Conservation (phyloP, 1,140 invertebrate genomes). For the Sitodiplosis mosellana region DNA sequence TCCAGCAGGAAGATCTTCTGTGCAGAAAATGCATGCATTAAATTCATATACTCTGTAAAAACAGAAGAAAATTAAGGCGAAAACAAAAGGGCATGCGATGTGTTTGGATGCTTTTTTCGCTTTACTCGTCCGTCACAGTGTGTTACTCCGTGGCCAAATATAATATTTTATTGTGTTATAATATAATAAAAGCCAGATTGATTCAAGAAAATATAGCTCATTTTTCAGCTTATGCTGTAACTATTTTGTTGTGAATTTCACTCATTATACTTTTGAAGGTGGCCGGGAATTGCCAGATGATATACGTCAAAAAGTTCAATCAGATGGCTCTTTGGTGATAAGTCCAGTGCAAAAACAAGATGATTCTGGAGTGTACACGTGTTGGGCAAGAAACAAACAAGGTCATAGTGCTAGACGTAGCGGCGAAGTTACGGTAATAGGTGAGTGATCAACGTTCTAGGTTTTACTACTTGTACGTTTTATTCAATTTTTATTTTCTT, state of each 20-base stretch:
- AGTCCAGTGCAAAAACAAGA: constrained; percentile 51
- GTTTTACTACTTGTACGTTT: constrained; percentile 5
- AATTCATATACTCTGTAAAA: no score
- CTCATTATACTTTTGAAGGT: constrained; percentile 17
- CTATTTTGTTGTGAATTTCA: not conserved
- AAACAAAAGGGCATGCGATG: no score
- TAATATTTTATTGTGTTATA: not conserved
- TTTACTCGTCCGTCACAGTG: not conserved
- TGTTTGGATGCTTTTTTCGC: no score
- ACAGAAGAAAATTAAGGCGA: no score
- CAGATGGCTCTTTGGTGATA: constrained; percentile 53
- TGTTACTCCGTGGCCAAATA: not conserved
- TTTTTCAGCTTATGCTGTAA: constrained; percentile 1
- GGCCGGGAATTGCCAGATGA: constrained; percentile 61
- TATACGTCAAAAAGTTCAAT: constrained; percentile 54
- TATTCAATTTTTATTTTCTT: no score
- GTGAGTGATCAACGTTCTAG: constrained; percentile 35
- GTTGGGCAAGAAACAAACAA: constrained; percentile 53
- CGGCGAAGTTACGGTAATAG: constrained; percentile 54
- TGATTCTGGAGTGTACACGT: constrained; percentile 62
- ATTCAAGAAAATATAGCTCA: not conserved
- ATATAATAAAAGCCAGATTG: not conserved
- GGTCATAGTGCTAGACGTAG: constrained; percentile 48
- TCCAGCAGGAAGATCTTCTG: no score
- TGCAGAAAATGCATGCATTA: no score